A percentile compares a stretch with the other conserved stretches of the same genome.
Conservation (phyloP, 2,888 invertebrate genomes). For the Perdita meconis region DNA sequence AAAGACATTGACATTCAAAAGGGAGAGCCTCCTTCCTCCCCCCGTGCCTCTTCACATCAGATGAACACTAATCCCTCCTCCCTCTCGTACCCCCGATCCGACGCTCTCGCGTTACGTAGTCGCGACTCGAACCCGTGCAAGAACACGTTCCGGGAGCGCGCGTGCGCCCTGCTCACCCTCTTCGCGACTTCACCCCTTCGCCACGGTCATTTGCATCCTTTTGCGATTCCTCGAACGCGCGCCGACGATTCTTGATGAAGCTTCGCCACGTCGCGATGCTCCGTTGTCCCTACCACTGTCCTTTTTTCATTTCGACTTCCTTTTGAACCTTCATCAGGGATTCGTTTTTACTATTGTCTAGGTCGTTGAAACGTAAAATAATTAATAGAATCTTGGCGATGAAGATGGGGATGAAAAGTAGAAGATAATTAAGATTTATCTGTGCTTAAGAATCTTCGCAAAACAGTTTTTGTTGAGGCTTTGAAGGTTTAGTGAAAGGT, state of each 20-base stretch:
- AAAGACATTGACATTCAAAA: slow-evolving; percentile 83
- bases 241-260: slow-evolving; percentile 31
- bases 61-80: slow-evolving; percentile 70
- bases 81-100: slow-evolving; percentile 24
- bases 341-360: too few relatives aligned
- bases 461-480: too few relatives aligned
- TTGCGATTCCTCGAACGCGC: slow-evolving; percentile 45
- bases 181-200: slow-evolving; percentile 43
- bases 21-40: slow-evolving; percentile 70
- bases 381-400: too few relatives aligned
- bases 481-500: neutral
- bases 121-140: slow-evolving; percentile 45
- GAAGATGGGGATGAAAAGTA: too few relatives aligned
- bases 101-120: slow-evolving; percentile 48
- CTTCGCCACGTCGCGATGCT: too few relatives aligned
- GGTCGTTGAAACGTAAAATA: too few relatives aligned
- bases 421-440: too few relatives aligned
- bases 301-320: too few relatives aligned
- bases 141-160: slow-evolving; percentile 50
- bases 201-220: slow-evolving; percentile 52
- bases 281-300: too few relatives aligned
- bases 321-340: too few relatives aligned
- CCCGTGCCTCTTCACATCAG: slow-evolving; percentile 71
- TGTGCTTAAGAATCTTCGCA: too few relatives aligned
- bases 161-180: slow-evolving; percentile 52